Evolutionary conservation across 2,797 vertebrate species (phyloP), one percentile per base, ranked within the genome.

Genomic region (Hozukius guyotensis): DNA sequence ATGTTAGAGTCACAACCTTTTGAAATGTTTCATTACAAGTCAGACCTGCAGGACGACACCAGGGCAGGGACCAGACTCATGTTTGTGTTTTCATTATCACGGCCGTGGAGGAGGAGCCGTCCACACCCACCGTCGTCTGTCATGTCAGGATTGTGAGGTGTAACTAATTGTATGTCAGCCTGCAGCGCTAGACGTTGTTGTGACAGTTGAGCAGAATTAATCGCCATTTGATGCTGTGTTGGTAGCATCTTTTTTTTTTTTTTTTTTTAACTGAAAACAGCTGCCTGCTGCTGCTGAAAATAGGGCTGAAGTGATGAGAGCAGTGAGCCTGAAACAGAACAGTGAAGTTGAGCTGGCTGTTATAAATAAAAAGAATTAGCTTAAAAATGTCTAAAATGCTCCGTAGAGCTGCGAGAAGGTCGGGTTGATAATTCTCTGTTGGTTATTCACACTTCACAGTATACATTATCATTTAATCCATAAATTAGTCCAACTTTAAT

Each of bases 1-100:
- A 6, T 18, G 11, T 46, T 34, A 31, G 3, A 25, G 6, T 56
- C n/a, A 8, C 16, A 46, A 16, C 16, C 36, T 69, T 49, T 49
- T 74, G 29, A 76, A 86, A 82, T 72, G 65, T 56, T 29, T 84
- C 34, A 9, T 57, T 74, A 84, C 79, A 70, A 71, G 88, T 87
- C 72, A 59, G 59, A 89, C 86, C 85, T 88, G 87, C 77, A 49
- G 8, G 66, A 74, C 76, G 70, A 55, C 16, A 4, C 32, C 18
- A n/a, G 32, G 42, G 46, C 49, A 62, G 66, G 27, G 24, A 69
- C 18, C 29, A 12, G 8, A 57, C 2, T 29, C 5, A 1, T n/a
- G 60, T 61, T 70, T 52, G 24, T 29, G 5, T 83, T 74, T 67
- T 83, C 1, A 62, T 49, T 78, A 38, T 71, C 20, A 68, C 12